A percentile compares a stretch with the other conserved stretches of the same genome.
These are phyloP conservation scores for Lordiphosa collinella DNA, from an alignment of 1,140 invertebrate genomes.

Conservation along the genomic window DNA sequence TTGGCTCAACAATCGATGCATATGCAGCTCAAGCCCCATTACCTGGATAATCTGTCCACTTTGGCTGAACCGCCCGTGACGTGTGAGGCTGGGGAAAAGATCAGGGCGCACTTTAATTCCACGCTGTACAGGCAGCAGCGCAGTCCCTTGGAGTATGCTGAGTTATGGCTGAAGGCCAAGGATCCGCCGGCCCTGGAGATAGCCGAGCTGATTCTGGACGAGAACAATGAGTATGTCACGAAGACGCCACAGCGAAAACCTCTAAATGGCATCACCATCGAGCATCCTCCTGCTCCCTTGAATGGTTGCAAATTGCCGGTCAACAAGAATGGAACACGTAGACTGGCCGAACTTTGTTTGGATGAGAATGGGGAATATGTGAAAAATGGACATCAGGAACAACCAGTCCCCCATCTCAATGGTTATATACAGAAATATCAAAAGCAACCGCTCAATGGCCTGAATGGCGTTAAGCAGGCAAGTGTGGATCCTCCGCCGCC, in stretches of 20 bases:
- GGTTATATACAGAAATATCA: too few relatives aligned
- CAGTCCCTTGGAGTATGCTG: slow-evolving; percentile 24
- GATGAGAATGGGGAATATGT: slow-evolving; percentile 31
- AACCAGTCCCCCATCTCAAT: too few relatives aligned
- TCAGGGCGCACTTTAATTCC: slow-evolving; percentile 30
- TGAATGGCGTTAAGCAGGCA: slow-evolving; percentile 1
- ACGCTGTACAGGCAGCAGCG: slow-evolving; percentile 12
- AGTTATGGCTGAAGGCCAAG: slow-evolving; percentile 18
- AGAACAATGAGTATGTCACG: slow-evolving; percentile 8
- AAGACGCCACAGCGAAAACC: background rate
- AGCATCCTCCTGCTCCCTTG: too few relatives aligned
- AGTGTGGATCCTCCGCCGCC: background rate
- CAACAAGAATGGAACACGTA: too few relatives aligned
- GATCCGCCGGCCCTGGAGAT: slow-evolving; percentile 1
- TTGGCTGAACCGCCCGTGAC: slow-evolving; percentile 3
- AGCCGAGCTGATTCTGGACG: slow-evolving; percentile 3
- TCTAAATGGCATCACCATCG: background rate
- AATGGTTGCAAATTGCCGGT: too few relatives aligned
- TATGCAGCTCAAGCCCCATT: background rate
- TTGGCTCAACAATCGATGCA: slow-evolving; percentile 36
- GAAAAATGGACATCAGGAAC: background rate
- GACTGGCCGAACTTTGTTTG: slow-evolving; percentile 20
- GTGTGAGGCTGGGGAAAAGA: background rate
- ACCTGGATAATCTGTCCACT: slow-evolving; percentile 6
- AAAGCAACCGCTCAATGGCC: background rate